Evolutionary conservation across 2,888 invertebrate species (phyloP).

Genomic region (Mystacides longicornis): DNA sequence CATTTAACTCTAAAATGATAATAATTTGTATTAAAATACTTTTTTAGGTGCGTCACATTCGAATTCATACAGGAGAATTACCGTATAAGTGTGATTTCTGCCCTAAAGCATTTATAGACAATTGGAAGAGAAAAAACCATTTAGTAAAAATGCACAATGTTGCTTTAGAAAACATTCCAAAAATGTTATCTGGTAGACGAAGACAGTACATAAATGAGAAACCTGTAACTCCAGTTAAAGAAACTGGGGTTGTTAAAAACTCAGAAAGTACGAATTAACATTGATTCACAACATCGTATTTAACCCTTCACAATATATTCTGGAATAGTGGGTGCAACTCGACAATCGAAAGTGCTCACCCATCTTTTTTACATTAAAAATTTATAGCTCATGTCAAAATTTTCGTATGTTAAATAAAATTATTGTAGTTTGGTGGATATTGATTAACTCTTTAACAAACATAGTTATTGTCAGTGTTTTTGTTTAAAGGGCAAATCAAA

Average conservation of each 20-base stretch:
- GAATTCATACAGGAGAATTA: constrained; percentile 43
- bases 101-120: constrained; percentile 39
- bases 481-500: too few species aligned
- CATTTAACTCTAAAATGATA: too few species aligned
- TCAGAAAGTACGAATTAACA: background rate
- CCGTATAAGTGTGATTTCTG: constrained; percentile 41
- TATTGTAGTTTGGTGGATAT: too few species aligned
- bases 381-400: too few species aligned
- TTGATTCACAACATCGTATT: too few species aligned
- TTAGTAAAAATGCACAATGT: constrained; percentile 40
- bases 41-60: constrained; percentile 36
- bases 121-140: constrained; percentile 45
- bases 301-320: too few species aligned
- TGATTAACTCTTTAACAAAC: too few species aligned
- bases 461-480: too few species aligned
- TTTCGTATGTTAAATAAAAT: too few species aligned
- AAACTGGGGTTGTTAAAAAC: background rate
- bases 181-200: constrained; percentile 26
- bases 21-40: background rate
- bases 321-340: too few species aligned
- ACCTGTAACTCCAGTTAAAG: background rate
- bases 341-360: too few species aligned
- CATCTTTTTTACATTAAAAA: too few species aligned
- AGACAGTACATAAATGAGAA: constrained; percentile 18
- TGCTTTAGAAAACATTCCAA: constrained; percentile 37